A percentile compares a stretch with the other conserved stretches of the same genome.
These are phyloP conservation scores for Elanoides forficatus DNA, from an alignment of 2,113 vertebrate genomes.

Conservation along the genomic window DNA sequence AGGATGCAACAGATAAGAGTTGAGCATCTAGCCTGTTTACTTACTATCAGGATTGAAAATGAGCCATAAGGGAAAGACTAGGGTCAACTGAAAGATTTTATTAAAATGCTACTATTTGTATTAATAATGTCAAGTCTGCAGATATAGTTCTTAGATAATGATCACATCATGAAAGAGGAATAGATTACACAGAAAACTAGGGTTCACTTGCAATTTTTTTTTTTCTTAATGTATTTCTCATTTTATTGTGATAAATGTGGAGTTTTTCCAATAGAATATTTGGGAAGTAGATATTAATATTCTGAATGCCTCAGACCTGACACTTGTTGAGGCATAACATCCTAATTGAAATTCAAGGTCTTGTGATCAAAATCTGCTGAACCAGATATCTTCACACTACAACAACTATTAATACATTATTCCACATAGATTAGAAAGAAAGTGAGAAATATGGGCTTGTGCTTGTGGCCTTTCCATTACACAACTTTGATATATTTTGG, in stretches of 20 bases:
- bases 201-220: background rate
- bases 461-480: background rate
- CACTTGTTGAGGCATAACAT: background rate
- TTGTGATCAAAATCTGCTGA: constrained; percentile 16
- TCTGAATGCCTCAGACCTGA: background rate
- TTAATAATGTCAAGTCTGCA: background rate
- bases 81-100: background rate
- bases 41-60: background rate
- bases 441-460: background rate
- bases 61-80: background rate
- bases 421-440: background rate
- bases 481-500: background rate
- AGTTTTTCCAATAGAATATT: background rate
- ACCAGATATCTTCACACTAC: background rate
- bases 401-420: background rate
- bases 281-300: background rate
- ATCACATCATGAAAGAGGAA: background rate
- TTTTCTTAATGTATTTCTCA: background rate
- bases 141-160: background rate
- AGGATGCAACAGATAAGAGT: background rate
- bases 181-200: background rate
- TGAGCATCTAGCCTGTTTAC: background rate
- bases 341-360: constrained; percentile 20
- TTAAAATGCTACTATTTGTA: background rate
- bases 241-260: background rate